Evolutionary conservation across 2,797 vertebrate species (phyloP).

Genomic region (Sarcophilus harrisii): DNA sequence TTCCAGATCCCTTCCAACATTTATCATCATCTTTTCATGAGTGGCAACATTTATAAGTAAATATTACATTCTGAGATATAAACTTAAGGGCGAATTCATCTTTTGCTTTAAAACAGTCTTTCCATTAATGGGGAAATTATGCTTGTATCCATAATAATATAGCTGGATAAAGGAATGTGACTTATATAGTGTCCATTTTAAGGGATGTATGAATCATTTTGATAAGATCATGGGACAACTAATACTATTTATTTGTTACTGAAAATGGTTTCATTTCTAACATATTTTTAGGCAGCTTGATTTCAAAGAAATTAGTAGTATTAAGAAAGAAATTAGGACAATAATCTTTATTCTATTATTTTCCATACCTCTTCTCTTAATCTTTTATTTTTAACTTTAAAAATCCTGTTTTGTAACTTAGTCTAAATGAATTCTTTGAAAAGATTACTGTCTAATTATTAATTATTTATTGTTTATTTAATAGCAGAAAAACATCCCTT

Average conservation of each 20-base stretch:
- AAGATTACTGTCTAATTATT: conserved; percentile 43
- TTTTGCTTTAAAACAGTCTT: conserved; percentile 61
- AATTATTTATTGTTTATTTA: conserved; percentile 52
- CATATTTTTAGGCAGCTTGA: conserved; percentile 73
- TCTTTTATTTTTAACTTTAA: conserved; percentile 58
- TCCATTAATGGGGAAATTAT: conserved; percentile 63
- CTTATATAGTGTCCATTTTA: conserved; percentile 70
- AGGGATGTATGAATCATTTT: conserved; percentile 69
- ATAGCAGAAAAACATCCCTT: conserved; percentile 8
- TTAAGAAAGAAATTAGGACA: conserved; percentile 73
- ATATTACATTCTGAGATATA: conserved; percentile 61
- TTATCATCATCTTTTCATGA: not conserved
- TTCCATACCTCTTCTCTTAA: conserved; percentile 5
- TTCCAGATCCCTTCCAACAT: too few relatives aligned
- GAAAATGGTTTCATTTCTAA: conserved; percentile 70
- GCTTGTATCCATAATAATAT: conserved; percentile 80
- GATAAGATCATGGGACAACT: conserved; percentile 71
- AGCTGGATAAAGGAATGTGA: conserved; percentile 66
- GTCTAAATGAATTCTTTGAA: conserved; percentile 60
- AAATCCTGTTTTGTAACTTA: conserved; percentile 48
- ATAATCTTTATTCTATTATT: conserved; percentile 72
- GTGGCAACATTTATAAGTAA: conserved; percentile 5
- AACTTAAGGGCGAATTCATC: conserved; percentile 71
- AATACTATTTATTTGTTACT: conserved; percentile 70
- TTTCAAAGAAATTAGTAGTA: conserved; percentile 70